phyloP scores from a whole-genome alignment of 2,113 vertebrate genomes.

The Pachyramphus minor region DNA sequence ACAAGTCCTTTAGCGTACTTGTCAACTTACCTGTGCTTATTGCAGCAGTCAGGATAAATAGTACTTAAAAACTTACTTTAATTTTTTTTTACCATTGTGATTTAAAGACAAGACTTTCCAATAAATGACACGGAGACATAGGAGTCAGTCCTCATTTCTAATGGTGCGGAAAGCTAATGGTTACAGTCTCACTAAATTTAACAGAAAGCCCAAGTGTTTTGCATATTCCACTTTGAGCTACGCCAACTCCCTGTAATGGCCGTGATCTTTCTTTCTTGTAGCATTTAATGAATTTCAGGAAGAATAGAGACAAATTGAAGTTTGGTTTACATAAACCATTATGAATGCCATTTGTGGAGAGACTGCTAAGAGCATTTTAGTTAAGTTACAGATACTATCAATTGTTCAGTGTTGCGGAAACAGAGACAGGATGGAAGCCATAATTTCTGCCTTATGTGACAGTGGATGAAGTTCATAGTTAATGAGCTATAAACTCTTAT shows the following conservation, averaged over 20 bases:
- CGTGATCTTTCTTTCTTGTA: neutral
- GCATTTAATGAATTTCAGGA: neutral
- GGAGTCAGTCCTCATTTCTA: neutral
- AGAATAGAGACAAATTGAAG: neutral
- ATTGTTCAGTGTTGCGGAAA: neutral
- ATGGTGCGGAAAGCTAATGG: neutral
- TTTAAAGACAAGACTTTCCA: neutral
- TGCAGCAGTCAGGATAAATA: neutral
- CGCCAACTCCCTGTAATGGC: neutral
- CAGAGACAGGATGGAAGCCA: neutral
- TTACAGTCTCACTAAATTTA: neutral
- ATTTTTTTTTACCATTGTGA: neutral
- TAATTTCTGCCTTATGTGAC: conserved; percentile 1
- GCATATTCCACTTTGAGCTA: neutral
- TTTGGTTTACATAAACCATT: neutral
- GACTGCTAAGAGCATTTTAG: neutral
- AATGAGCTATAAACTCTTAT: neutral
- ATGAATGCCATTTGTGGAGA: neutral
- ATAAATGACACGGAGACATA: neutral
- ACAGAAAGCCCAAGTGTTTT: neutral
- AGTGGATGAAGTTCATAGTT: neutral
- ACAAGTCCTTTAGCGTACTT: neutral
- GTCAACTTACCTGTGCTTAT: neutral
- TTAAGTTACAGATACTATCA: neutral
- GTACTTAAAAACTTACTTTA: neutral